Conservation (phyloP, 1,140 invertebrate species). For the Drosophila malerkotliana region DNA sequence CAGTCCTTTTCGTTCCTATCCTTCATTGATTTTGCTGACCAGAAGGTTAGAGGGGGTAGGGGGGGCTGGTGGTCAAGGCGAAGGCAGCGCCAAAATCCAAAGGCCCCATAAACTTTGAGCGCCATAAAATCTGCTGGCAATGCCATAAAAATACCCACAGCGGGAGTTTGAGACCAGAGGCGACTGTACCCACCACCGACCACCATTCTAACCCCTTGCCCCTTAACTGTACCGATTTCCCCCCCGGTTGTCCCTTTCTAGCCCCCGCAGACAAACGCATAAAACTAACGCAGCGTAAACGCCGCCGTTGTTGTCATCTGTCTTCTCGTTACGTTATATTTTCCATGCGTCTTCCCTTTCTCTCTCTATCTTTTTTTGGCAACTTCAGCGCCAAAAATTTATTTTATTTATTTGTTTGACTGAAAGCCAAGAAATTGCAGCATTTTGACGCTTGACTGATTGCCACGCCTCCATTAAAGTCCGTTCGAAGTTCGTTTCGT, state of each 20-base stretch:
- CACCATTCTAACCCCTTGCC: conserved; percentile 17
- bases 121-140: conserved; percentile 83
- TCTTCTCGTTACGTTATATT: conserved; percentile 44
- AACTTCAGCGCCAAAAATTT: conserved; percentile 73
- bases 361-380: conserved; percentile 54
- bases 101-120: conserved; percentile 82
- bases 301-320: conserved; percentile 50
- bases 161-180: conserved; percentile 59
- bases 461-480: conserved; percentile 28
- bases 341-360: neutral
- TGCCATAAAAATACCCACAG: conserved; percentile 79
- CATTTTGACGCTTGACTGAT: conserved; percentile 80
- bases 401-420: conserved; percentile 78
- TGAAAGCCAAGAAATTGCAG: conserved; percentile 71
- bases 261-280: conserved; percentile 58
- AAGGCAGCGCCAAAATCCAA: conserved; percentile 66
- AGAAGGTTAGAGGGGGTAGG: conserved; percentile 19
- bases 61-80: conserved; percentile 21
- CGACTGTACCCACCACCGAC: conserved; percentile 32
- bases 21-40: conserved; percentile 74
- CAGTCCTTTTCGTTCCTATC: conserved; percentile 37
- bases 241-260: conserved; percentile 19
- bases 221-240: neutral
- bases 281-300: conserved; percentile 82
- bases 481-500: neutral